These are phyloP conservation scores for Drosophila kuntzei DNA, from an alignment of 2,888 invertebrate species.

Conservation along the genomic window DNA sequence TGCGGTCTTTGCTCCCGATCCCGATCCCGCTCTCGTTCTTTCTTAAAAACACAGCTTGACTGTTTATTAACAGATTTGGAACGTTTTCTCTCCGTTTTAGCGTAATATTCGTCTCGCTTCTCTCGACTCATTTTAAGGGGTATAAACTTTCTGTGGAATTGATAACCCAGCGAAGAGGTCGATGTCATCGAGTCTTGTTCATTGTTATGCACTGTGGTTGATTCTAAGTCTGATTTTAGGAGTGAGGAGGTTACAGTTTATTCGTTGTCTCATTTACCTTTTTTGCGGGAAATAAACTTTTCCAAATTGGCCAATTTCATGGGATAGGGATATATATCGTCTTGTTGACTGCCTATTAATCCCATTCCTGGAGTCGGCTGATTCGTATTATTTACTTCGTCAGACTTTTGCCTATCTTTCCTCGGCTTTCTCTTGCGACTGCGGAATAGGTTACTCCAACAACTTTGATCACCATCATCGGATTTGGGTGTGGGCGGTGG, in stretches of 20 bases:
- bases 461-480: neutral
- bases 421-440: slow-evolving; percentile 11
- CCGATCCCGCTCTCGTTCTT: slow-evolving; percentile 20
- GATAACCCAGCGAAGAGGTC: slow-evolving; percentile 69
- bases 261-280: slow-evolving; percentile 14
- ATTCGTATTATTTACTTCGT: too few relatives aligned
- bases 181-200: slow-evolving; percentile 51
- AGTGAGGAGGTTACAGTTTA: neutral
- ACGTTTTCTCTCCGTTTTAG: slow-evolving; percentile 39
- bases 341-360: neutral
- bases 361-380: slow-evolving; percentile 19
- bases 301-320: slow-evolving; percentile 17
- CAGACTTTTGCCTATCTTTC: neutral
- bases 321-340: neutral
- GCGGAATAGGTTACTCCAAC: slow-evolving; percentile 33
- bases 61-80: slow-evolving; percentile 7
- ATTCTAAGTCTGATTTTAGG: neutral
- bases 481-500: fast-evolving
- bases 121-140: slow-evolving; percentile 28
- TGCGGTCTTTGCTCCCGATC: neutral
- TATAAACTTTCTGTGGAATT: slow-evolving; percentile 65
- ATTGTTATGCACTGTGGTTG: slow-evolving; percentile 3
- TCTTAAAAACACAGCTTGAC: slow-evolving; percentile 38
- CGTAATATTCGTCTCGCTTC: slow-evolving; percentile 29
- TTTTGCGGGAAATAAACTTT: slow-evolving; percentile 6